Base-by-base conservation (phyloP, 1,140 invertebrate genomes). In the Drosophila arawakana region DNA sequence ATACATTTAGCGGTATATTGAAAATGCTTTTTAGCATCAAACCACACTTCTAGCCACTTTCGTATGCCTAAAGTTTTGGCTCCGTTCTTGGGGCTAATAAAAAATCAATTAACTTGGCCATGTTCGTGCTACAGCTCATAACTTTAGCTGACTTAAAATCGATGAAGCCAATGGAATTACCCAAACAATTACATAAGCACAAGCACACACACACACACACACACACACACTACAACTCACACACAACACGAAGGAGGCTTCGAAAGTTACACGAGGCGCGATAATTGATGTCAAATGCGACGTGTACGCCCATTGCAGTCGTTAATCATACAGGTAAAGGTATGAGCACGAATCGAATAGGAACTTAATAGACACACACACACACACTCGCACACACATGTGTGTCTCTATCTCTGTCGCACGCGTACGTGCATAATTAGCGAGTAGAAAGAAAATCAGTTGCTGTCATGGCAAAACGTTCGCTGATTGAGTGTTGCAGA, bases 281-380 rank as follows among this genome's bases (percentile, higher is more conserved):
- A 89, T 89, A 89, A 88, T 88, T 88, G 84, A 88, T 88, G 84
- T 88, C 84, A 88, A 88, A 80, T 75, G 84, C 70, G 77, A 83
- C 70, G 75, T 68, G 68, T 54, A 37, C 47, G 59, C 13, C 47
- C 49, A 54, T 35, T 72, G 55, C 71, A 63, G 35, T 89, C 83
- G 83, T 88, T 80, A 88, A 88, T 88, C 84, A 88, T 88, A 71
- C 61, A 49, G 76, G 73, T 58, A 13, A 58, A 73, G 72, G 54
- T 39, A 50, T 50, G 52, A 50, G 50, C 41, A 66, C 54, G 66
- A 57, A 52, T 35, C 69, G 50, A 57, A 50, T 60, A 37, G 54
- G 70, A 82, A 80, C 79, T 74, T 78, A 72, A 88, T 82, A 83
- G 79, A 72, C 68, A 63, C 69, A 54, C 30, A 69, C 49, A 62